A percentile compares a stretch with the other conserved stretches of the same genome.
Conservation (phyloP, 2,113 vertebrate species). For the Corvus cornix region DNA sequence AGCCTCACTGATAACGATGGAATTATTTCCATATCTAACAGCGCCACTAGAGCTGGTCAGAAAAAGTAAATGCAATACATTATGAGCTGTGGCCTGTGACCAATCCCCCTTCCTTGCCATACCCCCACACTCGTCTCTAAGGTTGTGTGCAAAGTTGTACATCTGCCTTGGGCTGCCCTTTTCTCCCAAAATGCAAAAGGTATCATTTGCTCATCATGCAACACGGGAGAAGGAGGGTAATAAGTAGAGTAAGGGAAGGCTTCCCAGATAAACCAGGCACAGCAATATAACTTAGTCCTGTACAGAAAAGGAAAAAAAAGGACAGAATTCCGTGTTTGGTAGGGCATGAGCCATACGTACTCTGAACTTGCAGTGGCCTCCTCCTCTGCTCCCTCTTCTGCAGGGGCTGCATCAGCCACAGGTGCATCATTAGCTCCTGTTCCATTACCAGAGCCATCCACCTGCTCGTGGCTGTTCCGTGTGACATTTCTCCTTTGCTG, state of each 20-base stretch:
- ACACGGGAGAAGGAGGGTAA: background rate
- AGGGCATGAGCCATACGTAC: too few relatives aligned
- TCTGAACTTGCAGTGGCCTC: too few relatives aligned
- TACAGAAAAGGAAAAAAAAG: too few relatives aligned
- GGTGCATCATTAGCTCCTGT: too few relatives aligned
- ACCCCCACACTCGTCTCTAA: background rate
- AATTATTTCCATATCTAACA: background rate
- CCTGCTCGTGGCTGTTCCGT: too few relatives aligned
- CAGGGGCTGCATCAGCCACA: too few relatives aligned
- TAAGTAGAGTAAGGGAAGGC: background rate
- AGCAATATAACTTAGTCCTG: background rate
- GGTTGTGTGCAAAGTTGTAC: background rate
- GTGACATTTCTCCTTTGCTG: too few relatives aligned
- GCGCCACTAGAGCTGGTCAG: background rate
- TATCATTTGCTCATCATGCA: background rate
- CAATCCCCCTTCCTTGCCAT: background rate
- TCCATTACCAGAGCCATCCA: too few relatives aligned
- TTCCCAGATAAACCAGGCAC: background rate
- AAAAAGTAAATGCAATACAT: background rate
- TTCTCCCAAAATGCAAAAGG: background rate
- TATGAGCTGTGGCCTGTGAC: background rate
- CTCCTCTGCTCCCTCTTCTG: too few relatives aligned
- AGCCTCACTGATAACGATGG: background rate
- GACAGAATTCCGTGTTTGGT: too few relatives aligned
- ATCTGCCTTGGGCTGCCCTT: background rate